Conservation (phyloP, 2,888 invertebrate species). For the Herminia tarsipennalis region DNA sequence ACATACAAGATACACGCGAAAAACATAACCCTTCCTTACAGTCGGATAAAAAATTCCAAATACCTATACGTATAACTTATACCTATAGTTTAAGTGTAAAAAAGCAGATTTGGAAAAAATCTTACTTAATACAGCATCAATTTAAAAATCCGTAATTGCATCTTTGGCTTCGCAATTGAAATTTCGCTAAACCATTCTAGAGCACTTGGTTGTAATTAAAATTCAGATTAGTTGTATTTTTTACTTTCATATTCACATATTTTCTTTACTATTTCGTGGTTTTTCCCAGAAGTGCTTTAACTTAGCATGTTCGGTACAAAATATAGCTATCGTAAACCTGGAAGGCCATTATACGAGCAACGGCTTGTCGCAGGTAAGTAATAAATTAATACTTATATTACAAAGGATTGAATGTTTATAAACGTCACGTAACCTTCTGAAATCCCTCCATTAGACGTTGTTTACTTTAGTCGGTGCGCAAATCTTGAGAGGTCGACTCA, state of each 20-base stretch:
- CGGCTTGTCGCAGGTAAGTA: constrained; percentile 38
- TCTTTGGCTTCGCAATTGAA: too few species aligned
- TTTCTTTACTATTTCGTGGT: constrained; percentile 1
- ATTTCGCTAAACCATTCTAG: too few species aligned
- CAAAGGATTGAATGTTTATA: constrained; percentile 67
- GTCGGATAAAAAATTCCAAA: too few species aligned
- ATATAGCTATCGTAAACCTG: constrained; percentile 39
- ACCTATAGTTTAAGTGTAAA: too few species aligned
- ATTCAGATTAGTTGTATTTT: neutral
- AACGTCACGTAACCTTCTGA: constrained; percentile 73
- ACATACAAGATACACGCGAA: too few species aligned
- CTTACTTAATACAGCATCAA: too few species aligned
- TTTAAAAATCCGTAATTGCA: too few species aligned
- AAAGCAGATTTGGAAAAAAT: too few species aligned
- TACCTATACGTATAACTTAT: too few species aligned
- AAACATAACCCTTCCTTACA: too few species aligned
- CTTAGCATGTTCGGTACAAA: constrained; percentile 26
- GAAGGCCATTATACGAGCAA: constrained; percentile 31
- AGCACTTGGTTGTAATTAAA: neutral
- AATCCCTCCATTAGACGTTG: constrained; percentile 83
- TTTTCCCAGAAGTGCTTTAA: constrained; percentile 22
- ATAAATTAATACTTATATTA: constrained; percentile 65
- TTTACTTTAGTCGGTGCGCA: constrained; percentile 81
- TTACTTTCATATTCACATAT: neutral
- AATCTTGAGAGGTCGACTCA: constrained; percentile 83